Base-by-base conservation (phyloP, 2,797 vertebrate genomes). In the Saxicola maurus region DNA sequence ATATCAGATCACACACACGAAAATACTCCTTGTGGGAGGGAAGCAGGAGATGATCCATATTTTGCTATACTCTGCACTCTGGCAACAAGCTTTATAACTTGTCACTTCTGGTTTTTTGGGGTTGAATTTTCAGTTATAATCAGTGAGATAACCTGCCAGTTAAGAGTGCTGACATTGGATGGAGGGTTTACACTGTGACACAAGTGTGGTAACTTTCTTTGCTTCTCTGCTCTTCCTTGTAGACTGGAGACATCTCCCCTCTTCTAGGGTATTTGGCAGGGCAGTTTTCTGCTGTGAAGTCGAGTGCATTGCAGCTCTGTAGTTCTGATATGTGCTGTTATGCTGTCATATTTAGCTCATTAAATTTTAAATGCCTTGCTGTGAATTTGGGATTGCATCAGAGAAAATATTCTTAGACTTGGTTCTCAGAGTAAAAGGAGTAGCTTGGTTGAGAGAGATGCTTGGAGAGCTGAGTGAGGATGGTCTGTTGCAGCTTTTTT, bases 321-420 rank as follows among this genome's bases (percentile, higher is more conserved):
- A 59, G 56, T 42, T 67, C 19, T 42, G 37, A 48, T n/a, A 19
- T 1, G 15, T 38, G 77, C 71, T 86, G 48, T 2, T 66, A 51
- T 38, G 51, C 78, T 59, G 81, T 89, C 56, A 18, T 49, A 25
- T 69, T 84, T 73, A 79, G 37, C 27, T 90, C 64, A 56, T 74
- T 66, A 85, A 67, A 84, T 90, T 86, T 74, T 74, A 82, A 87
- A 55, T 82, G 38, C 49, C 51, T 85, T 85, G 72, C 43, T 88
- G 18, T 3, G 5, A 68, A n/a, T 86, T 78, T 86, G 74, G 24
- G 75, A 46, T 49, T 60, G 20, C 59, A 62, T 91, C 68, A 82
- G 61, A 86, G 72, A 77, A 91, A 82, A 74, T 48, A 51, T 57
- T 61, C 53, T 80, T 85, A 64, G 71, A 11, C 42, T 73, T 72